These are phyloP conservation scores for Sandelia bainsii DNA, from an alignment of 2,797 vertebrate genomes.

Conservation along the genomic window DNA sequence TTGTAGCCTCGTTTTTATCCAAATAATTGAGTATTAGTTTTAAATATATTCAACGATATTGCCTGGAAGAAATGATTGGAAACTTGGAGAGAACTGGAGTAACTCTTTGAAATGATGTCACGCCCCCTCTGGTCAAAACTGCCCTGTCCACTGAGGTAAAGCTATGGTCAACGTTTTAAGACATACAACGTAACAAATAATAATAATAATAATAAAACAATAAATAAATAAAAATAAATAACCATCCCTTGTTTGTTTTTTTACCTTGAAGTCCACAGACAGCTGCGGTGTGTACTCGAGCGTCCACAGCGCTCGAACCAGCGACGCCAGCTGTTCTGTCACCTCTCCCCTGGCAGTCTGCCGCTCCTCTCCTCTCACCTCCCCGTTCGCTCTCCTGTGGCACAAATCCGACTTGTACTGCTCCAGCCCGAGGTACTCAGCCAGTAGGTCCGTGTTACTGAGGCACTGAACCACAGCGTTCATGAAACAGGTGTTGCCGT, in stretches of 20 bases:
- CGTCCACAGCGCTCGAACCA: slow-evolving; percentile 93
- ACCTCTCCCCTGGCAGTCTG: slow-evolving; percentile 85
- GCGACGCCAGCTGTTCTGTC: slow-evolving; percentile 89
- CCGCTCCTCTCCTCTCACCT: slow-evolving; percentile 49
- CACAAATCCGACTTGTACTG: slow-evolving; percentile 77
- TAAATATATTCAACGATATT: background rate
- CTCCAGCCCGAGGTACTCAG: slow-evolving; percentile 90
- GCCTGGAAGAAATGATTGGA: background rate
- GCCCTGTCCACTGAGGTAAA: background rate
- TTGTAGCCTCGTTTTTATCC: too few relatives aligned
- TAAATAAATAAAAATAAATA: background rate
- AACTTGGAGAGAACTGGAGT: background rate
- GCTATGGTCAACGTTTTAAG: too few relatives aligned
- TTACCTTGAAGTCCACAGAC: slow-evolving; percentile 94
- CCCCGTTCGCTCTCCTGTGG: slow-evolving; percentile 63
- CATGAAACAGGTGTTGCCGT: slow-evolving; percentile 96
- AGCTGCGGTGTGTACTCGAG: slow-evolving; percentile 92
- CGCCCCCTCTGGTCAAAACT: background rate
- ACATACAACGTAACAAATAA: background rate
- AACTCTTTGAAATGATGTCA: background rate
- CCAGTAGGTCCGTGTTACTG: slow-evolving; percentile 93
- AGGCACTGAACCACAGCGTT: slow-evolving; percentile 95
- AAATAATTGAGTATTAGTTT: too few relatives aligned
- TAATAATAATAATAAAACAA: background rate
- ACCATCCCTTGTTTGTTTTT: background rate